Conservation (phyloP, 2,888 invertebrate genomes). For the Lasioglossum vierecki region DNA sequence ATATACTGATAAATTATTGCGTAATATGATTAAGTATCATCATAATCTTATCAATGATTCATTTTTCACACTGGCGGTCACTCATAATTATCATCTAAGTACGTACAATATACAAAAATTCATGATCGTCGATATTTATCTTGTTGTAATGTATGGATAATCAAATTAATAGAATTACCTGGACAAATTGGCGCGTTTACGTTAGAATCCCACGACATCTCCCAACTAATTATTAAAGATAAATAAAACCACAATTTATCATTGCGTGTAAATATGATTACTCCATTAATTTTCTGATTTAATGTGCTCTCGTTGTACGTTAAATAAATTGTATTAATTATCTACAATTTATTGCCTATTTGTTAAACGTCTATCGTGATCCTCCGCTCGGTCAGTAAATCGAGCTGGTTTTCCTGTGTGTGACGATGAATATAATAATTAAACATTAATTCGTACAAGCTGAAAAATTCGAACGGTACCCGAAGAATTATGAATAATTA, state of each 20-base stretch:
- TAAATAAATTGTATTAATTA: background rate
- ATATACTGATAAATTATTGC: background rate
- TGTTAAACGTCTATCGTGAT: background rate
- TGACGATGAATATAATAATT: slow-evolving; percentile 34
- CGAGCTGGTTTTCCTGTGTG: background rate
- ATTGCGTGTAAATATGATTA: background rate
- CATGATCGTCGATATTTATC: background rate
- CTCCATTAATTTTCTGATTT: background rate
- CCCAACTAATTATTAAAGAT: background rate
- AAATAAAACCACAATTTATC: background rate
- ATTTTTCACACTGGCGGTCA: background rate
- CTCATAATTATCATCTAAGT: background rate
- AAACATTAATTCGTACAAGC: slow-evolving; percentile 16
- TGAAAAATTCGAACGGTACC: background rate
- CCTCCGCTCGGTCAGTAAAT: background rate
- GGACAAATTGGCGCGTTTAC: no score
- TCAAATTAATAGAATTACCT: background rate
- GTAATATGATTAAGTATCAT: background rate
- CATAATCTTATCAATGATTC: background rate
- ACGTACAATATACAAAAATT: background rate
- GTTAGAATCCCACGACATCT: no score
- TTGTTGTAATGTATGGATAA: background rate
- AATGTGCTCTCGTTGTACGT: background rate
- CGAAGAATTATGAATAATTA: slow-evolving; percentile 38
- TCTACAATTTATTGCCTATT: background rate